Evolutionary conservation across 2,113 vertebrate species (phyloP).

Genomic region (Chaetura pelagica): DNA sequence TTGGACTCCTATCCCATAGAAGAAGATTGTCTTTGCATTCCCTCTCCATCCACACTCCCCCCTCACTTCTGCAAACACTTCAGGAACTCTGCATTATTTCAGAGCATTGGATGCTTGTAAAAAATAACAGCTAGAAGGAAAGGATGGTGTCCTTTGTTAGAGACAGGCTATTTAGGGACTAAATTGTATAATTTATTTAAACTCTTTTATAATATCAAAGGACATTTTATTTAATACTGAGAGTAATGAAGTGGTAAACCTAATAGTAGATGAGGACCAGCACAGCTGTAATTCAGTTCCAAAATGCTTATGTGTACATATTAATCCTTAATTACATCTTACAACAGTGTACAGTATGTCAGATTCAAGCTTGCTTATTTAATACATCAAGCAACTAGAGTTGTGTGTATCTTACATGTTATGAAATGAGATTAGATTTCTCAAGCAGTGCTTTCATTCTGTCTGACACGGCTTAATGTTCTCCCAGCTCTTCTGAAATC

Average conservation of each 20-base stretch:
- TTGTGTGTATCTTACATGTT: not conserved
- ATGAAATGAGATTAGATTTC: conserved; percentile 27
- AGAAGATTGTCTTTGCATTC: not conserved
- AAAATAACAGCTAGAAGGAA: not conserved
- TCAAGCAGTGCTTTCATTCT: conserved; percentile 29
- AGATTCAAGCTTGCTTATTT: not conserved
- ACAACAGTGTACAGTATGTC: not conserved
- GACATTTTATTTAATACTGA: not conserved
- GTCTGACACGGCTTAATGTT: not conserved
- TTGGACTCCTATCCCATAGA: not conserved
- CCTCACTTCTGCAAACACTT: not conserved
- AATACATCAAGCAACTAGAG: not conserved
- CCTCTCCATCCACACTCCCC: not conserved
- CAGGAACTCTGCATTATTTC: not conserved
- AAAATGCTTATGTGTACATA: not conserved
- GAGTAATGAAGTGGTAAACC: not conserved
- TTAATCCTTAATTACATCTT: not conserved
- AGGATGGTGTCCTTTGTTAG: not conserved
- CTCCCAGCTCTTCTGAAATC: conserved; percentile 37
- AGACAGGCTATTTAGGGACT: not conserved
- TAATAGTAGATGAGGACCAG: not conserved
- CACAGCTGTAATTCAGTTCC: not conserved
- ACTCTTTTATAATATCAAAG: not conserved
- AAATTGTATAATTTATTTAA: not conserved
- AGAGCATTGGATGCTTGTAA: not conserved